Evolutionary conservation across 2,797 vertebrate species (phyloP), one percentile per base, ranked within the genome.

Genomic region (Menidia menidia): DNA sequence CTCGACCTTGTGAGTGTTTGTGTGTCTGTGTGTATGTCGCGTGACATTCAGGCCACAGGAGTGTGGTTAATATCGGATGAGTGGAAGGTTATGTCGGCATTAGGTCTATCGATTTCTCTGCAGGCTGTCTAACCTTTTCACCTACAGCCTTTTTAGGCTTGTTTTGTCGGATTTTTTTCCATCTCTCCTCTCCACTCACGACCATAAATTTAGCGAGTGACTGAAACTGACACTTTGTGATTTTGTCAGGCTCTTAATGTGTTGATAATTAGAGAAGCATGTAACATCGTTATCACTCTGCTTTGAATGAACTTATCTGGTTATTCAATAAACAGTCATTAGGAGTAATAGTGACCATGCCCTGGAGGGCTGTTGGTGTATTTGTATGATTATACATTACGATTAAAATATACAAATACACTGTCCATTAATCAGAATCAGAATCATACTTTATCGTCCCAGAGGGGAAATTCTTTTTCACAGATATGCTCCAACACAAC

Each of bases 31-130:
- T 41, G 16, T 60, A 39, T 73, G 51, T 64, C 64, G 58, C 67
- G 19, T 45, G 14, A 39, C 63, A 65, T 52, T 63, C 47, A 77
- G 61, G 61, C 71, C 83, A 73, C 73, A 2, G 71, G 85, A 79
- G 80, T 84, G 71, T 83, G 82, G 79, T 86, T 89, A 83, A 82
- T 85, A 77, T 43, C 75, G 62, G 77, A 83, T 85, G 78, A 90
- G 77, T 61, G 42, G 78, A 88, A 85, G 86, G 75, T 82, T 88
- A 72, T 87, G 85, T 84, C 81, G 89, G 86, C 84, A 79, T 79
- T 84, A 39, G 59, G 70, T 78, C 32, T 78, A 88, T 89, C 81
- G 87, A 89, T 92, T 89, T 82, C 67, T 80, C 66, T 32, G 61
- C 76, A 50, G 61, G 62, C 56, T 78, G 43, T 57, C 63, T 71